Evolutionary conservation across 2,888 invertebrate genomes (phyloP), one percentile per base, ranked within the genome.

Genomic region (Cerceris rybyensis): DNA sequence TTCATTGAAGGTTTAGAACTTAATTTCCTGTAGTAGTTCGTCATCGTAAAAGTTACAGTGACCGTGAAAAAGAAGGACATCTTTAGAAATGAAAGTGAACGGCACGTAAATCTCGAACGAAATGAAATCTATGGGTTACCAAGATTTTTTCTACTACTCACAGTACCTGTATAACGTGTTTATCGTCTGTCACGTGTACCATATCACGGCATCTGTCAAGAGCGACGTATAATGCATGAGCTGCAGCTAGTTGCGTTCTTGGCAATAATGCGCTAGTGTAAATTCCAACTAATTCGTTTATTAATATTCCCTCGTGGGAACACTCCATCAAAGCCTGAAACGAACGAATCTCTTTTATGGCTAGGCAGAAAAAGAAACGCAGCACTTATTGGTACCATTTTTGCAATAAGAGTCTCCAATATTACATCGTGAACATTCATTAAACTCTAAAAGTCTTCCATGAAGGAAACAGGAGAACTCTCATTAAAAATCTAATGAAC

Each of bases 131-230:
- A 16, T 49, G 46, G 2, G 65, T 42, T 65, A 8, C 16, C 2
- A 39, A 58, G 7, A 13, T 7, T 41, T n/a, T 55, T 46, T 16
- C 17, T 39, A 43, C 59, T 60, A 72, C 58, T 76, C 59, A 58
- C 41, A 13, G 75, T 83, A 86, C 86, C 94, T 97, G 96, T 92
- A 98, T 95, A 92, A 96, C 95, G 90, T 97, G 96, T 88, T 96
- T 95, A 88, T 96, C 96, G 92, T 98, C 97, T 17, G 98, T 97
- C 84, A 98, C 95, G 85, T 98, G 96, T 16, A 98, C 95, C 85
- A 98, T 95, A 92, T 98, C 98, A 74, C 95, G 95, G 89, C 96
- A 96, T 90, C 96, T 95, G 92, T 98, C 98, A 68, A 97, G 93
- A n/a, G 98, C 98, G 39, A 96, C 95, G 83, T 97, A 96, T 16